Percentiles rank a stretch among this genome's conserved stretches.
Conservation (phyloP, 92 coral and sea anemone species). For the Plumapathes pennacea region DNA sequence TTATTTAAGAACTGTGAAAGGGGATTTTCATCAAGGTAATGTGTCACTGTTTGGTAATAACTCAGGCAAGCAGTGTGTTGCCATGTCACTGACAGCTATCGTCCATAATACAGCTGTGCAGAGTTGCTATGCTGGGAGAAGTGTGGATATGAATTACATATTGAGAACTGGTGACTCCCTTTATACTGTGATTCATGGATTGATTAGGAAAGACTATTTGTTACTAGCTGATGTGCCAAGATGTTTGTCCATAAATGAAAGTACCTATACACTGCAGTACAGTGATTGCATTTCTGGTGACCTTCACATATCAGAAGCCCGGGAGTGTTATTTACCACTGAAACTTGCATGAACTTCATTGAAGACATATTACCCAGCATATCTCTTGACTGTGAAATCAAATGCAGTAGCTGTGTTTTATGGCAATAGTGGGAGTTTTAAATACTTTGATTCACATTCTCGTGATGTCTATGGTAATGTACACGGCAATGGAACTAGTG, state of each 20-base stretch:
- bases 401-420: constrained; percentile 4
- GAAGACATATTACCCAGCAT: not conserved
- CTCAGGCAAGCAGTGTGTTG: constrained; percentile 8
- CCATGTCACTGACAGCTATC: not conserved
- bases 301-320: not conserved
- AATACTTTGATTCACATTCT: constrained; percentile 8
- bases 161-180: not conserved
- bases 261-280: not conserved
- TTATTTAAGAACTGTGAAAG: not conserved
- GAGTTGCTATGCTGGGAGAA: constrained; percentile 1
- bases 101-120: not conserved
- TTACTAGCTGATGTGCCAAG: constrained; percentile 4
- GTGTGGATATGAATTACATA: not conserved
- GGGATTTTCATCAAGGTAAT: constrained; percentile 7
- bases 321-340: constrained; percentile 4
- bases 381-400: not conserved
- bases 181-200: not conserved
- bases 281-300: constrained; percentile 1
- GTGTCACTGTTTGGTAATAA: not conserved
- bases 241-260: not conserved
- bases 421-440: too few species aligned
- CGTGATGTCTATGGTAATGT: constrained; percentile 2
- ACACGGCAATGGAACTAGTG: not conserved
- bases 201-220: not conserved
- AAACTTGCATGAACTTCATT: not conserved